These are phyloP conservation scores for Hyles euphorbiae DNA, from an alignment of 1,140 invertebrate genomes.

Conservation along the genomic window DNA sequence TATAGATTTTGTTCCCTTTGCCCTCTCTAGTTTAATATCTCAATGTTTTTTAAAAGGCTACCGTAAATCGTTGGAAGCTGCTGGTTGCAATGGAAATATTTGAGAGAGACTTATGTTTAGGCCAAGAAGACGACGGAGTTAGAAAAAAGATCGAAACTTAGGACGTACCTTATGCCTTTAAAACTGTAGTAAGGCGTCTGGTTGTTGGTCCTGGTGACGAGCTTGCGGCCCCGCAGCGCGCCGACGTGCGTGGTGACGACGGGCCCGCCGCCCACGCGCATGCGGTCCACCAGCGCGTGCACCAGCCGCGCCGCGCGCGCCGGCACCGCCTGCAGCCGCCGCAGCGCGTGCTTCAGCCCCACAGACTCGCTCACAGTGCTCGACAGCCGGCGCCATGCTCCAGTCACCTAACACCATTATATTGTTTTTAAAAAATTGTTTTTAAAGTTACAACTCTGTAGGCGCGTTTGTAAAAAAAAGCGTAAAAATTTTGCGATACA, in stretches of 20 bases:
- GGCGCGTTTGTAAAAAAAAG: too few relatives aligned
- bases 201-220: constrained; percentile 71
- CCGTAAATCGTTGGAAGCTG: too few relatives aligned
- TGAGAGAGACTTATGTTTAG: too few relatives aligned
- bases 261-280: constrained; percentile 71
- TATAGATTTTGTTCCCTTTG: too few relatives aligned
- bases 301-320: constrained; percentile 63
- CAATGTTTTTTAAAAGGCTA: too few relatives aligned
- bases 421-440: neutral
- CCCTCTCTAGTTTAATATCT: too few relatives aligned
- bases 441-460: too few relatives aligned
- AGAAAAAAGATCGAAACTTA: neutral
- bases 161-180: constrained; percentile 75
- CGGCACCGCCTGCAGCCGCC: constrained; percentile 62
- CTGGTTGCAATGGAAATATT: too few relatives aligned
- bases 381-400: constrained; percentile 64
- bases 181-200: constrained; percentile 76
- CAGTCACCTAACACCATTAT: constrained; percentile 49
- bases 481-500: too few relatives aligned
- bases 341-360: constrained; percentile 63
- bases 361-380: constrained; percentile 68
- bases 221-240: constrained; percentile 71
- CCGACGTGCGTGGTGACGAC: constrained; percentile 66
- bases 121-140: too few relatives aligned
- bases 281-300: constrained; percentile 65